Percentiles rank a stretch among this genome's conserved stretches.
Evolutionary conservation across 2,113 vertebrate species (phyloP).

Genomic region (rat (Rattus norvegicus)): DNA sequence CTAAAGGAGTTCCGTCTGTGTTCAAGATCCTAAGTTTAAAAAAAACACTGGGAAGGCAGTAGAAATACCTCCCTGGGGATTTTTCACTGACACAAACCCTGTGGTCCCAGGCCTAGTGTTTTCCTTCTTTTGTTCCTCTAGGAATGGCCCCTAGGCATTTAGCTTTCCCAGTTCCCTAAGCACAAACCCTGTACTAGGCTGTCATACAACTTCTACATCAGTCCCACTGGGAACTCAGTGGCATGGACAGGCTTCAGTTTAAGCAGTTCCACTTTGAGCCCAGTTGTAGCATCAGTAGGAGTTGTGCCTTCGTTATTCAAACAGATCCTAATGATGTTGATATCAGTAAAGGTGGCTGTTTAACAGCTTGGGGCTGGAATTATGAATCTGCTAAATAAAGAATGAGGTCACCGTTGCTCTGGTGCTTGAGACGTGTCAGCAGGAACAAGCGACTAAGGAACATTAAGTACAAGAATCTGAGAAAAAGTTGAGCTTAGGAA

Average conservation of each 20-base stretch:
- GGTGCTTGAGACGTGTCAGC: constrained; percentile 40
- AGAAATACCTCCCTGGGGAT: neutral
- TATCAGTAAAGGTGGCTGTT: constrained; percentile 65
- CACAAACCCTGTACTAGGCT: neutral
- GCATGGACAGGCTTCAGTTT: neutral
- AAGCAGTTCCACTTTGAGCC: neutral
- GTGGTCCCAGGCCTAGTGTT: neutral
- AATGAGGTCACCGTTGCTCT: constrained; percentile 60
- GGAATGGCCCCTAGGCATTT: neutral
- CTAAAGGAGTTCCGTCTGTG: neutral
- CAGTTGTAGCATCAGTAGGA: neutral
- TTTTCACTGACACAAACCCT: neutral
- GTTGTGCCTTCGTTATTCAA: constrained; percentile 55
- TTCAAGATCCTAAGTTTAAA: neutral
- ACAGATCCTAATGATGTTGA: constrained; percentile 61
- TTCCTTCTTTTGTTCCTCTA: neutral
- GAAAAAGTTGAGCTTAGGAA: neutral
- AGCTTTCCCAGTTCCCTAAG: neutral
- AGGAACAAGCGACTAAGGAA: neutral
- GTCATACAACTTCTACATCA: neutral
- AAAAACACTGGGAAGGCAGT: neutral
- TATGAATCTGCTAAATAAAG: constrained; percentile 67
- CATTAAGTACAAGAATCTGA: neutral
- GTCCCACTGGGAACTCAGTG: neutral
- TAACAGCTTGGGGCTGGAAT: constrained; percentile 48